phyloP scores from a whole-genome alignment of 2,113 vertebrate species.

The Cebidichthys violaceus region DNA sequence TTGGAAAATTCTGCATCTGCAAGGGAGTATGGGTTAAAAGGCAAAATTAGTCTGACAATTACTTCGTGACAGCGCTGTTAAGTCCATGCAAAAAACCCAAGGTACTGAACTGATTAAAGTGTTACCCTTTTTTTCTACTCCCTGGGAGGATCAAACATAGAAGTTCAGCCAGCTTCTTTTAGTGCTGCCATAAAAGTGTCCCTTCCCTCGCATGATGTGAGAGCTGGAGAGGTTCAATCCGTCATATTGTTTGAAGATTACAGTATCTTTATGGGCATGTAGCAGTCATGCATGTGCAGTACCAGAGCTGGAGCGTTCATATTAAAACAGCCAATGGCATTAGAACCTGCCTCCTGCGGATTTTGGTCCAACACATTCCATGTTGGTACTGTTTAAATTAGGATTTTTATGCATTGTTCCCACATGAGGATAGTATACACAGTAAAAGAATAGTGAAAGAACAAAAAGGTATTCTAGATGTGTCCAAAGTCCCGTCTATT shows the following conservation, averaged over 20 bases:
- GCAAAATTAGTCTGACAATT: constrained; percentile 71
- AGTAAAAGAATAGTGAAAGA: not conserved
- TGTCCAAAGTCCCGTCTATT: constrained; percentile 10
- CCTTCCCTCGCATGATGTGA: constrained; percentile 71
- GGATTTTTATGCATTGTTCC: constrained; percentile 24
- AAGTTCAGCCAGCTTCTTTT: constrained; percentile 70
- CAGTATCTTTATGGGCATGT: constrained; percentile 49
- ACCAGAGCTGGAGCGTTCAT: constrained; percentile 14
- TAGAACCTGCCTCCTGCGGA: constrained; percentile 1
- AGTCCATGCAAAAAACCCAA: constrained; percentile 57
- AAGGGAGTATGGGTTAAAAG: constrained; percentile 62
- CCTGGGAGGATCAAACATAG: constrained; percentile 65
- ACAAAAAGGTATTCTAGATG: not conserved
- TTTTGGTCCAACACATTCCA: constrained; percentile 23
- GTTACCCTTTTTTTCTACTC: constrained; percentile 56
- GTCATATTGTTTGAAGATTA: constrained; percentile 72
- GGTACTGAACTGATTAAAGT: constrained; percentile 71
- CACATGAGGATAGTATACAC: not conserved
- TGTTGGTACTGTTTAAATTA: not conserved
- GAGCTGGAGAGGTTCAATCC: constrained; percentile 59
- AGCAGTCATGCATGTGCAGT: constrained; percentile 29
- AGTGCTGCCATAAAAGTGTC: constrained; percentile 74
- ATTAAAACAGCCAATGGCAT: constrained; percentile 30
- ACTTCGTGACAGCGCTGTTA: constrained; percentile 55
- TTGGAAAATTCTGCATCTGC: constrained; percentile 64